A percentile compares a stretch with the other conserved stretches of the same genome.
These are phyloP conservation scores for Adelphocoris suturalis DNA, from an alignment of 2,888 invertebrate genomes.

Conservation along the genomic window DNA sequence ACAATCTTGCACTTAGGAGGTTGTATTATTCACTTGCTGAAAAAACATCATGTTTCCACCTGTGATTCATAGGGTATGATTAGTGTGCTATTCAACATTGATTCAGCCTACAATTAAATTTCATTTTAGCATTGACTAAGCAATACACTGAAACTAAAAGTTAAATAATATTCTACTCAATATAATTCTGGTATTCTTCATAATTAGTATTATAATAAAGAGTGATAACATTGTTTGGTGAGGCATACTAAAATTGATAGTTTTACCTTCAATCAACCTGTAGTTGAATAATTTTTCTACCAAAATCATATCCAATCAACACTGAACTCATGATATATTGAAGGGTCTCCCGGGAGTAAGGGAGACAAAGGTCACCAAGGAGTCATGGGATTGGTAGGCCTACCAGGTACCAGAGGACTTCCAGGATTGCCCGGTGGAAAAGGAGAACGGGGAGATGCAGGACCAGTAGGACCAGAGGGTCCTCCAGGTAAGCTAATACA, in stretches of 20 bases:
- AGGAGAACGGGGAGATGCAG: constrained; percentile 85
- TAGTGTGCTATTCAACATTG: too few species aligned
- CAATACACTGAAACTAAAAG: too few species aligned
- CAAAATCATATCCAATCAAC: neutral
- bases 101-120: neutral
- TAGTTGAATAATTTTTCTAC: too few species aligned
- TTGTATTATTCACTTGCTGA: too few species aligned
- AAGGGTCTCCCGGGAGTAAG: constrained; percentile 85
- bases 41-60: too few species aligned
- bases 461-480: constrained; percentile 88
- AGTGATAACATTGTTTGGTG: neutral
- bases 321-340: constrained; percentile 64
- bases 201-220: neutral
- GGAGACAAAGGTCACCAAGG: constrained; percentile 88
- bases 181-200: too few species aligned
- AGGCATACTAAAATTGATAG: too few species aligned
- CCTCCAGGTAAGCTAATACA: constrained; percentile 81
- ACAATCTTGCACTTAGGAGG: too few species aligned
- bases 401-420: constrained; percentile 82
- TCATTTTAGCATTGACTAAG: too few species aligned
- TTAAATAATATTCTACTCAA: too few species aligned
- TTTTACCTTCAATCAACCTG: too few species aligned
- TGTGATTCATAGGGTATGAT: too few species aligned
- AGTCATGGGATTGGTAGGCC: constrained; percentile 85
- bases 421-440: constrained; percentile 77